Base-by-base conservation (phyloP, 2,797 vertebrate genomes). In the Crenichthys baileyi region DNA sequence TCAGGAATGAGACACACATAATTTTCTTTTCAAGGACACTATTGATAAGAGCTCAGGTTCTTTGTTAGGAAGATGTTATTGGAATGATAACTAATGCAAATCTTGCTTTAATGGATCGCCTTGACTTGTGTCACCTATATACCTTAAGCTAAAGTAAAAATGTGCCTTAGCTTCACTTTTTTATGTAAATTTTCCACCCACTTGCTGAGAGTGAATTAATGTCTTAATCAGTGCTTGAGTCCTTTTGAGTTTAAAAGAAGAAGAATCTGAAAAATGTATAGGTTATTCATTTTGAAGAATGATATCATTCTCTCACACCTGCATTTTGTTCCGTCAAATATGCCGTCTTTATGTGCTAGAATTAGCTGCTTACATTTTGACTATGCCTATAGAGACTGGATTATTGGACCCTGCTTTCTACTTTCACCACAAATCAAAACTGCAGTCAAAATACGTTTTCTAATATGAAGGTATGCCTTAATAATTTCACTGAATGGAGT, bases 21-120 rank as follows among this genome's bases (percentile, higher is more conserved):
- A 56, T 8, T 3, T 18, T 67, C 74, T 53, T 86, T 81, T 87
- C 73, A 56, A 82, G 77, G 85, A 85, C 73, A 70, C 44, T 61
- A 75, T 46, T 36, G 74, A 88, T 88, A 67, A 82, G 86, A 84
- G 75, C 36, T 4, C 80, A n/a, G 56, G 76, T 81, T 76, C 55
- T 87, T 82, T 80, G 71, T 80, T 74, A 75, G 77, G 53, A 71
- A 67, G 77, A 84, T 77, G 41, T 72, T 29, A 31, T 79, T 79
- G 61, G 31, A 70, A 84, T 77, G 68, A 68, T 83, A 76, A 65
- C 44, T 80, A 87, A 82, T 63, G 46, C 73, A 88, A 2, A 22
- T 76, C 72, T 44, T 78, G 73, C 72, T 85, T 78, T 78, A 82
- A 86, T 81, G 76, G 56, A 72, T 73, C 70, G 51, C 72, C 73